Evolutionary conservation across 2,888 invertebrate genomes (phyloP), one percentile per base, ranked within the genome.

Genomic region (Rotaria socialis): DNA sequence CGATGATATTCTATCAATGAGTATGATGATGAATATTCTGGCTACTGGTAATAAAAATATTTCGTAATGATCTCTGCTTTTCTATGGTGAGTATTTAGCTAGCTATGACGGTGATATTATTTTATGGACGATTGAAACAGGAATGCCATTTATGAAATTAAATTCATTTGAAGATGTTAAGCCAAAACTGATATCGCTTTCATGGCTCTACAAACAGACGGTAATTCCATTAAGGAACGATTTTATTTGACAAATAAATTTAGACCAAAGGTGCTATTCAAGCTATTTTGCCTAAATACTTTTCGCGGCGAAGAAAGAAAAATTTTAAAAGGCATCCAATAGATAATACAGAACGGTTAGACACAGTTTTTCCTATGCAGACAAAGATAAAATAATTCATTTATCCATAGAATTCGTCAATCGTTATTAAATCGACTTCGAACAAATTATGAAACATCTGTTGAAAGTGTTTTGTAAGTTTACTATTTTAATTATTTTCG

Each of bases 111-210:
- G 95, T 0, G 94, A 95, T 90, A 92, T 96, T 85, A 92, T 95
- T 47, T 92, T 96, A 88, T 95, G 95, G 95, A 93, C 94, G 88
- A 91, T 95, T 86, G 95, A 95, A 91, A 95, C 95, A 0, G 95
- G 95, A 11, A 55, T 56, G 56, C 84, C 84, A 19, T 84, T 55
- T 84, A 55, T 84, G 52, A 52, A n/a, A 41, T 55, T 84, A n/a
- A 84, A 56, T 84, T n/a, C 55, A 8, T 24, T 3, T 8, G 24
- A 80, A 80, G 80, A 80, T 47, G 19, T 47, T n/a, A 80, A 80
- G n/a, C 80, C 80, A 80, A 47, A 80, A 22, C 24, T 80, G 1
- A 47, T 80, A 24, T 80, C 80, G 47, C 47, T 80, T 47, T 80
- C 80, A 24, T 80, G 80, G 80, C n/a, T 80, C 1, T 80, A 80